Evolutionary conservation across 2,113 vertebrate species (phyloP).

Genomic region (Toxotes chatareus): DNA sequence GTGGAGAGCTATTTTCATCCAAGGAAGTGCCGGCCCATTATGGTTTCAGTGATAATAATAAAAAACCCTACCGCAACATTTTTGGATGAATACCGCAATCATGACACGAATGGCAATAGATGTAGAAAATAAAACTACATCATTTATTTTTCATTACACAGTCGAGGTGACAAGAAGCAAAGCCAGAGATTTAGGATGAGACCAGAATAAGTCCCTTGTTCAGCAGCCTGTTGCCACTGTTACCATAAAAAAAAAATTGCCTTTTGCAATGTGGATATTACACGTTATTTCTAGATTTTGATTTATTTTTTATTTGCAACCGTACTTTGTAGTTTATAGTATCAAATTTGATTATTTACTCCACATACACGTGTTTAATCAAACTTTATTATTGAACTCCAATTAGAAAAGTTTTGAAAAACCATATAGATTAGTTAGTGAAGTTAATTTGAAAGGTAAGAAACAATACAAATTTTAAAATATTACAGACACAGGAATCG

Average conservation of each 20-base stretch:
- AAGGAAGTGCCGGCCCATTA: constrained; percentile 44
- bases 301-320: background rate
- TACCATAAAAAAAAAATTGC: background rate
- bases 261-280: background rate
- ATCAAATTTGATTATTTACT: background rate
- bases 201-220: background rate
- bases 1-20: constrained; percentile 67
- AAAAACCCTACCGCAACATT: constrained; percentile 18
- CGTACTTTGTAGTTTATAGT: background rate
- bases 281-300: background rate
- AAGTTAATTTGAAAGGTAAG: no score
- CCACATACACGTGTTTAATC: background rate
- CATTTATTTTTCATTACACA: background rate
- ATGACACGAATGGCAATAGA: constrained; percentile 6
- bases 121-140: background rate
- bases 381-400: no score
- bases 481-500: no score
- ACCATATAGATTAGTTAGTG: no score
- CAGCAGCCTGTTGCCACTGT: background rate
- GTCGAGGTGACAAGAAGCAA: background rate
- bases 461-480: no score
- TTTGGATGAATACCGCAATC: constrained; percentile 40
- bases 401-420: no score
- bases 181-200: background rate
- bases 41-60: constrained; percentile 62